Evolutionary conservation across 1,140 invertebrate species (phyloP).

Genomic region (Calliopsis andreniformis): DNA sequence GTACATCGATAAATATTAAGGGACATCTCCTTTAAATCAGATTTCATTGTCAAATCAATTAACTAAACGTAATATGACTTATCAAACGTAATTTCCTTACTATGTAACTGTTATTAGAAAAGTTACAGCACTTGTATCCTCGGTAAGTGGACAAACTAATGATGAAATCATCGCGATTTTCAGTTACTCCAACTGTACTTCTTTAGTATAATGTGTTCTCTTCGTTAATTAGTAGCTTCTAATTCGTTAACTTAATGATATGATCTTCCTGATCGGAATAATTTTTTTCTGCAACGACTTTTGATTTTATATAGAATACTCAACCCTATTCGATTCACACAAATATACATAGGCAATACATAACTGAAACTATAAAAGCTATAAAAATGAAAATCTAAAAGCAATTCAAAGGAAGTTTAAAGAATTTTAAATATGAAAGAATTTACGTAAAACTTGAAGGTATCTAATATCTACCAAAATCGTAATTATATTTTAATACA

Average conservation of each 20-base stretch:
- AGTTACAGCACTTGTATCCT: not conserved
- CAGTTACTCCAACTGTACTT: slow-evolving; percentile 27
- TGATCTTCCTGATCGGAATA: not conserved
- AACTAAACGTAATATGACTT: not conserved
- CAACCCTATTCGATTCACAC: not conserved
- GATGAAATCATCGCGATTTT: slow-evolving; percentile 15
- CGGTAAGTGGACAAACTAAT: slow-evolving; percentile 6
- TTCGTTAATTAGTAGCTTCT: slow-evolving; percentile 15
- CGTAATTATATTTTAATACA: too few species aligned
- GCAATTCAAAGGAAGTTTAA: not conserved
- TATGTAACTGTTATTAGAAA: not conserved
- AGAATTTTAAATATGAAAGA: too few species aligned
- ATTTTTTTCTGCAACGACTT: not conserved
- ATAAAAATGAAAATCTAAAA: not conserved
- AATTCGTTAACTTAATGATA: slow-evolving; percentile 6
- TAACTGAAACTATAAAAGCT: not conserved
- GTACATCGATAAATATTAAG: not conserved
- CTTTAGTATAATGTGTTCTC: too few species aligned
- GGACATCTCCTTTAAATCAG: not conserved
- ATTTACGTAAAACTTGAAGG: too few species aligned
- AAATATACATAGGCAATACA: too few species aligned
- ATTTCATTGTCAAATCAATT: not conserved
- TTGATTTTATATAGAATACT: not conserved
- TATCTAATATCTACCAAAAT: too few species aligned
- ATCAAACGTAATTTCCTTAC: slow-evolving; percentile 8